Evolutionary conservation across 1,140 invertebrate genomes (phyloP).

Genomic region (Dendroctonus ponderosae): DNA sequence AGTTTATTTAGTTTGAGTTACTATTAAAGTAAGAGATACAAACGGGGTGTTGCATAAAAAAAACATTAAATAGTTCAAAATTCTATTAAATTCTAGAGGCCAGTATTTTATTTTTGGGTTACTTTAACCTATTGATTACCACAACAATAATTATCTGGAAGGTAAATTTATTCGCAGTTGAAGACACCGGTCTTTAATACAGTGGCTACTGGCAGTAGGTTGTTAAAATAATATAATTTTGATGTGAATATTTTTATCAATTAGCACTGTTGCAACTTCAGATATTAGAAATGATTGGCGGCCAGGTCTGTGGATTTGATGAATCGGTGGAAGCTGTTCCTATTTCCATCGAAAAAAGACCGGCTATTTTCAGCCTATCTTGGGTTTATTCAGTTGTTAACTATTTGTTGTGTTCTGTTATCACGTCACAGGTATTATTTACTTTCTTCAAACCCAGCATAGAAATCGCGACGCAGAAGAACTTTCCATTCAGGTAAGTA

Average conservation of each 20-base stretch:
- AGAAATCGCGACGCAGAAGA: conserved; percentile 34
- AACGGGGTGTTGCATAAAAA: not conserved
- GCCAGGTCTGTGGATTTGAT: conserved; percentile 43
- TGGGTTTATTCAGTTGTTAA: conserved; percentile 45
- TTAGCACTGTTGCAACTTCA: conserved; percentile 17
- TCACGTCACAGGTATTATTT: conserved; percentile 39
- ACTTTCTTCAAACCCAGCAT: conserved; percentile 37
- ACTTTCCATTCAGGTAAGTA: conserved; percentile 41
- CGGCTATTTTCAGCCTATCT: conserved; percentile 41
- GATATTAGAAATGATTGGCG: conserved; percentile 46
- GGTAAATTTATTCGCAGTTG: too few relatives aligned
- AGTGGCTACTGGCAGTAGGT: too few relatives aligned
- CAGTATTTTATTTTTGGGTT: too few relatives aligned
- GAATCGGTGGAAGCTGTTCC: conserved; percentile 37
- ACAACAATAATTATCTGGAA: too few relatives aligned
- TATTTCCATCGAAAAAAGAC: conserved; percentile 40
- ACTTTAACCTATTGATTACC: too few relatives aligned
- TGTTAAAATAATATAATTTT: too few relatives aligned
- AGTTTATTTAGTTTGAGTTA: not conserved
- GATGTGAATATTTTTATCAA: conserved; percentile 7
- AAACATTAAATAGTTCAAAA: too few relatives aligned
- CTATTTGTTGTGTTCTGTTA: conserved; percentile 39
- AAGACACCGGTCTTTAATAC: too few relatives aligned
- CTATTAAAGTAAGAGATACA: not conserved
- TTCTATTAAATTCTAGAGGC: too few relatives aligned